phyloP scores from a whole-genome alignment of 2,797 vertebrate genomes.

The Paratrypauchen microcephalus region DNA sequence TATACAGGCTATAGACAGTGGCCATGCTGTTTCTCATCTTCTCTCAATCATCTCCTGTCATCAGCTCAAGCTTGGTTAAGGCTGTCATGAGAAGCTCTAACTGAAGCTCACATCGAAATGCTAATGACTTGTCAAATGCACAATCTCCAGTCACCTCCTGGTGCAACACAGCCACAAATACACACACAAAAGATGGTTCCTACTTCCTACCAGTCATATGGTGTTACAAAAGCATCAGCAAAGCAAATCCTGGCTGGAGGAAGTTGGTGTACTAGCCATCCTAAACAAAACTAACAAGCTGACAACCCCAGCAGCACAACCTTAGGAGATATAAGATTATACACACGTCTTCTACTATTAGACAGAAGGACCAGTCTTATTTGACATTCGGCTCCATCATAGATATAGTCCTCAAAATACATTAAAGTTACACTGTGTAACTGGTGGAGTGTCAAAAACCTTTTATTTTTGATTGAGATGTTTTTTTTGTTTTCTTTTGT shows the following conservation, averaged over 20 bases:
- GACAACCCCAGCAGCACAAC: slow-evolving; percentile 22
- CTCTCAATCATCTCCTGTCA: slow-evolving; percentile 35
- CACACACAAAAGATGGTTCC: slow-evolving; percentile 1
- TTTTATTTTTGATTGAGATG: too few relatives aligned
- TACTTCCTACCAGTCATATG: neutral
- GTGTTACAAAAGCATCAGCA: slow-evolving; percentile 20
- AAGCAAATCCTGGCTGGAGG: slow-evolving; percentile 25
- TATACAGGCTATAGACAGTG: neutral
- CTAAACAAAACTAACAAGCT: slow-evolving; percentile 44
- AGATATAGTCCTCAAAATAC: too few relatives aligned
- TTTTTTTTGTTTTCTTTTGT: too few relatives aligned
- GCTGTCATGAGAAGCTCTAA: slow-evolving; percentile 41
- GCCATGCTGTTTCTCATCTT: neutral
- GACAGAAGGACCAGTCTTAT: neutral
- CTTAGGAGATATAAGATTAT: neutral
- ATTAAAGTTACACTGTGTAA: too few relatives aligned
- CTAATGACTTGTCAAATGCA: slow-evolving; percentile 43
- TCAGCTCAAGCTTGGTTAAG: slow-evolving; percentile 33
- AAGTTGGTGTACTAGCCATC: slow-evolving; percentile 14
- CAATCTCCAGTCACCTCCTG: slow-evolving; percentile 37
- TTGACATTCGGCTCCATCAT: too few relatives aligned
- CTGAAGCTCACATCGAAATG: slow-evolving; percentile 52
- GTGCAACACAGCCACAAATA: slow-evolving; percentile 14
- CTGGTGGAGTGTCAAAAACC: too few relatives aligned
- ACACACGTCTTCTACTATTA: neutral